Evolutionary conservation across 2,888 invertebrate species (phyloP), one percentile per base, ranked within the genome.

Genomic region (Hyposoter didymator): DNA sequence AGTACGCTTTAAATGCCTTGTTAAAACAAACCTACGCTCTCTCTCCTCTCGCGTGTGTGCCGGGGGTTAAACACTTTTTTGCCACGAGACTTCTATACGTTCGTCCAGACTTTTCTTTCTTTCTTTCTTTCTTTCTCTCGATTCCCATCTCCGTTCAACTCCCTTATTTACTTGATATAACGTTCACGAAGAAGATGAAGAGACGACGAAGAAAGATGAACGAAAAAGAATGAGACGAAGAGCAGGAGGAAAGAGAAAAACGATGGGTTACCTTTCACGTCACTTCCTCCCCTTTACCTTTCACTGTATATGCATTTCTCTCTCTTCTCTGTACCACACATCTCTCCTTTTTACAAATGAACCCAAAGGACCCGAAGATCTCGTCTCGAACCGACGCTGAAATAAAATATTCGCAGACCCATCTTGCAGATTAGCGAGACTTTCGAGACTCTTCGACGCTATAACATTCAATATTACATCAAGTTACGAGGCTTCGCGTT

Each of bases 1-100:
- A 93, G 93, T 93, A 92, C 92, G 92, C 93, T 93, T 94, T 94
- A 94, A 93, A 93, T 92, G 93, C 92, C 94, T 93, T 93, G 93
- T 94, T 94, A 94, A 94, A 93, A 93, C 92, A 93, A 93, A 93
- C 93, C 93, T 94, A 93, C 93, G 93, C 92, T 90, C 90, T 80
- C 80, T 79, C 78, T 79, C 19, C 55, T 55, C 79, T 62, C 66
- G 80, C 73, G 80, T 80, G 85, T 83, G 82, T 73, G 82, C 81
- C 78, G 84, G 84, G 76, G 84, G 74, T 85, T 80, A 83, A 85
- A 80, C 78, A 73, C 45, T 82, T 74, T 81, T 78, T 76, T 78
- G 80, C 79, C 79, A 80, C 49, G 64, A 43, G 52, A 80, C 80
- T 80, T 80, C 72, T 80, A 39, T 39, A 80, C 73, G 52, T 66